Base-by-base conservation (phyloP, 30 jellyfish, hydroid and myxozoan species). In the Mastigias papua region DNA sequence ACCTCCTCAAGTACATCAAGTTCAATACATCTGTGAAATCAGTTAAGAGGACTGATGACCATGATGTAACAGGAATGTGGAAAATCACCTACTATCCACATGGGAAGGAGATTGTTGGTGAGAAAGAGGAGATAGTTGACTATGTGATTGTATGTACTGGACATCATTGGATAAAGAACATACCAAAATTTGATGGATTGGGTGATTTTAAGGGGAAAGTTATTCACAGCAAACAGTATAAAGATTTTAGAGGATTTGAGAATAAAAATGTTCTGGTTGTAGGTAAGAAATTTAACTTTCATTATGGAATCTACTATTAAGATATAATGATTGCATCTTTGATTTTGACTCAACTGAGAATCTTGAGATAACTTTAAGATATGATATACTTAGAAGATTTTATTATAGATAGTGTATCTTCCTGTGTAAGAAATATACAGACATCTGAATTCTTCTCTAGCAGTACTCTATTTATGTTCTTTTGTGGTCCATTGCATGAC, bases 71-170 rank as follows among this genome's bases (percentile, higher is more conserved):
- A 10, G 95, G 97, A 3, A 76, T 63, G 28, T 93, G 96, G 95
- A 70, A 63, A n/a, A 76, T 93, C 34, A 88, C 96, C 7, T 81
- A 82, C 78, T 51, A 21, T 67, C 86, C 92, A 13, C 54, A 29
- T 71, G 98, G 98, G 5, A 88, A 93, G 68, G 98, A 93, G 32
- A 87, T 80, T 13, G 73, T 66, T 54, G 89, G 90, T 0, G 73
- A 87, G 48, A 80, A 71, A 35, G 61, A 86, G 4, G 98, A 86
- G 27, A 33, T 74, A 22, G 81, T 86, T 80, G 95, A 93, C 66
- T 85, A 48, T 29, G 86, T 93, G 32, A 58, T 86, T 77, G 97
- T 93, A 26, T 86, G 98, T 69, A 84, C 95, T 48, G 97, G 98
- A 15, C 98, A 93, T 49, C 97, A 86, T 58, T 87, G 97, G 96